Base-by-base conservation (phyloP, 1,140 invertebrate species). In the Odontomachus brunneus region DNA sequence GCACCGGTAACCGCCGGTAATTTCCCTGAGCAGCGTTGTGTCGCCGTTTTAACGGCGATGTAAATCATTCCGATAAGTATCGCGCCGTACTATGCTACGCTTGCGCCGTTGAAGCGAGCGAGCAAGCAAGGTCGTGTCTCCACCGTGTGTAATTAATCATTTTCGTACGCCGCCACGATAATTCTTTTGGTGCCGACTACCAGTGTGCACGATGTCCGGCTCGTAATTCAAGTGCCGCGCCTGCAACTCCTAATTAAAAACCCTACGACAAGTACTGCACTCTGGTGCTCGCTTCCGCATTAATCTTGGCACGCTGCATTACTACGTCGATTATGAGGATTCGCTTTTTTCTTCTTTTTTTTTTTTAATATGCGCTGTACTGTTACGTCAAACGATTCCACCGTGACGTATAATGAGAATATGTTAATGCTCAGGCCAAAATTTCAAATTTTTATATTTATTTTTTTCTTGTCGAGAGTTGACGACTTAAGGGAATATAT, bases 31-130 rank as follows among this genome's bases (percentile, higher is more conserved):
- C 51, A 62, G 76, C 78, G 67, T 86, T 66, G 71, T 59, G 84
- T 76, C 84, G 73, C 85, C 62, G 74, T 90, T 89, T 88, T 85
- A 85, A 90, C 88, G 80, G 82, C 78, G 76, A 87, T 89, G 88
- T 91, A 92, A 91, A 92, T 92, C 88, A 89, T 82, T 38, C 59
- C 62, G 90, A 92, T 92, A 92, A 90, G 82, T 89, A 93, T 92
- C 89, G 83, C 78, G 76, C 82, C 75, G 71, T 73, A 53, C 84
- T 44, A 81, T 57, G 73, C 66, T 66, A 67, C 69, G 49, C 65
- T 49, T 63, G 22, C 82, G 74, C 29, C 73, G 53, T 49, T 19
- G 51, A 71, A 71, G 38, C 63, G 14, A 72, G 69, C 73, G 78
- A 81, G 80, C 78, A 81, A 86, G 88, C 88, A 90, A 92, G 90